phyloP scores from a whole-genome alignment of 2,113 vertebrate species.

The Corydoras sp. region DNA sequence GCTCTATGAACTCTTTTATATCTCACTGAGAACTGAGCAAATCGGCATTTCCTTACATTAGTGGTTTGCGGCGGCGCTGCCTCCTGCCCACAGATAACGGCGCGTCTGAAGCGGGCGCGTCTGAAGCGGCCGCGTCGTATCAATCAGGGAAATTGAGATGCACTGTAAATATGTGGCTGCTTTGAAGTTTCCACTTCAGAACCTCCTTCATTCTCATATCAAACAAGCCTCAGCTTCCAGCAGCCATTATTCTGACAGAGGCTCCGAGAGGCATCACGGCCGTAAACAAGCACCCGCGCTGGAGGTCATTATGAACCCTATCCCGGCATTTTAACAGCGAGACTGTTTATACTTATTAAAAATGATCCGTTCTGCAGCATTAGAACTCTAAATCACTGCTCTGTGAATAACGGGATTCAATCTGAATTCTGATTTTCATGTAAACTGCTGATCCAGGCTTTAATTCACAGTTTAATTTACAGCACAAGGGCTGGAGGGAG shows the following conservation, averaged over 20 bases:
- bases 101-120: slow-evolving; percentile 16
- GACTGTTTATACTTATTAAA: too few relatives aligned
- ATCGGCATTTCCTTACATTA: slow-evolving; percentile 6
- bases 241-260: slow-evolving; percentile 51
- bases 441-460: too few relatives aligned
- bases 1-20: neutral
- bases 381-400: too few relatives aligned
- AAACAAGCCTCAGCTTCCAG: slow-evolving; percentile 56
- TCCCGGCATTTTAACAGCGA: too few relatives aligned
- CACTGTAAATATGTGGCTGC: slow-evolving; percentile 51
- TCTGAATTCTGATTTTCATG: too few relatives aligned
- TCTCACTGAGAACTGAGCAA: neutral
- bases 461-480: too few relatives aligned
- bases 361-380: too few relatives aligned
- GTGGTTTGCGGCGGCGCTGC: slow-evolving; percentile 5
- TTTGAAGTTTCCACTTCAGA: slow-evolving; percentile 68
- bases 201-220: slow-evolving; percentile 55
- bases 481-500: too few relatives aligned
- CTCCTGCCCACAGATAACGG: slow-evolving; percentile 46
- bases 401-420: too few relatives aligned
- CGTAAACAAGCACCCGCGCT: too few relatives aligned
- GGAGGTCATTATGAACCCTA: too few relatives aligned
- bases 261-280: too few relatives aligned
- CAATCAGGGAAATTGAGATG: slow-evolving; percentile 59
- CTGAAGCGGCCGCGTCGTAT: slow-evolving; percentile 47